Base-by-base conservation (phyloP, 92 coral and sea anemone species). In the Phenganax subtilis region DNA sequence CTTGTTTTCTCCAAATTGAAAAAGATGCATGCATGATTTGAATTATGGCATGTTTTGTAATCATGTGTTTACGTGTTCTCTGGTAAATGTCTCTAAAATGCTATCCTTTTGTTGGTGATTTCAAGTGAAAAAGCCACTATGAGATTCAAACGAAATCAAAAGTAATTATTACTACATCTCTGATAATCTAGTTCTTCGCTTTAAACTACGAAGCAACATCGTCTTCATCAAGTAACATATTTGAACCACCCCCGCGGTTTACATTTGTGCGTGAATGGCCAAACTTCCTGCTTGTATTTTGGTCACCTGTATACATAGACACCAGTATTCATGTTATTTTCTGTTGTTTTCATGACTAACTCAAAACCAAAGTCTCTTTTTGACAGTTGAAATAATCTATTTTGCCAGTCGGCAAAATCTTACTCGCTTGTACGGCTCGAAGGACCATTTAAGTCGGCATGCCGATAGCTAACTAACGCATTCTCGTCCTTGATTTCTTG, bases 271-370 rank as follows among this genome's bases (percentile, higher is more conserved):
- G 70, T 17, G 70, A 17, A 20, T 68, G 37, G 52, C 12, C 16
- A 44, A 68, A 30, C 5, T 17, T 30, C 8, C 17, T 68, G n/a
- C 52, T 68, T 68, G 54, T 68, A 10, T 68, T 7, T 5, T 25
- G 73, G 73, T 68, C 73, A 68, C 73, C 73, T 44, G 73, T 17
- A 64, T 0, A 30, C 2, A 68, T 68, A 68, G 47, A 68, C 73
- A 68, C 73, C 73, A 51, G 73, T 68, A 1, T 8, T 7, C 54
- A 29, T 54, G 54, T 9, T 68, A 5, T 61, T 10, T n/a, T 54
- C 54, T 17, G 53, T 68, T 30, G 73, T 30, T 68, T 25, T 30
- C 12, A 16, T 10, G 20, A 68, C 31, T 68, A 68, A 27, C 47
- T 10, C 15, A 10, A 10, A 30, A 68, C 16, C n/a, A 68, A 37